Conservation (phyloP, 2,113 vertebrate species). For the Nanorana parkeri region DNA sequence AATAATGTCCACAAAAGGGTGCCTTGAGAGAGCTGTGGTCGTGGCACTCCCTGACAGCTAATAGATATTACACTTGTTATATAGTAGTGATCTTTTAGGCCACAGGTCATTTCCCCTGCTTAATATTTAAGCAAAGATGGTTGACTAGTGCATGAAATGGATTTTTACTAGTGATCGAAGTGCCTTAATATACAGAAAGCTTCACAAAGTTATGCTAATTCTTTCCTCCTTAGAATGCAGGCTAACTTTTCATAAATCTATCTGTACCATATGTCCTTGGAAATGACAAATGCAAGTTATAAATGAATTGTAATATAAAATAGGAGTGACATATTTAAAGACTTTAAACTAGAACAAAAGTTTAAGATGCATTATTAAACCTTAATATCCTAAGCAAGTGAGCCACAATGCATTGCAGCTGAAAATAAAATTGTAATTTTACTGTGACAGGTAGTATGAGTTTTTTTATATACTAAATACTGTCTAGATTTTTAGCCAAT, state of each 20-base stretch:
- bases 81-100: slow-evolving; percentile 79
- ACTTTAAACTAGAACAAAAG: slow-evolving; percentile 71
- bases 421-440: slow-evolving; percentile 51
- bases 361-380: slow-evolving; percentile 70
- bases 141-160: slow-evolving; percentile 83
- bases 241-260: slow-evolving; percentile 93
- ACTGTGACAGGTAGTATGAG: not conserved
- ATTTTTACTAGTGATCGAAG: slow-evolving; percentile 76
- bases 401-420: slow-evolving; percentile 29
- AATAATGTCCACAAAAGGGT: slow-evolving; percentile 84
- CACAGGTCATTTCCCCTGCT: slow-evolving; percentile 78
- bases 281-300: slow-evolving; percentile 83
- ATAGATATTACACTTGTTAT: slow-evolving; percentile 77
- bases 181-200: slow-evolving; percentile 85
- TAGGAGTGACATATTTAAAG: slow-evolving; percentile 78
- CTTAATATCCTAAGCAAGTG: slow-evolving; percentile 49
- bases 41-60: slow-evolving; percentile 79
- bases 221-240: slow-evolving; percentile 75
- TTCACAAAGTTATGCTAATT: slow-evolving; percentile 93
- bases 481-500: slow-evolving; percentile 3
- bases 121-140: slow-evolving; percentile 85
- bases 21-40: slow-evolving; percentile 76
- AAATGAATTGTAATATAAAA: slow-evolving; percentile 95
- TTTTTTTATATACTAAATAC: not conserved
- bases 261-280: slow-evolving; percentile 89